These are phyloP conservation scores for Cyprinodon brontotheroides DNA, from an alignment of 2,113 vertebrate genomes.

Conservation along the genomic window DNA sequence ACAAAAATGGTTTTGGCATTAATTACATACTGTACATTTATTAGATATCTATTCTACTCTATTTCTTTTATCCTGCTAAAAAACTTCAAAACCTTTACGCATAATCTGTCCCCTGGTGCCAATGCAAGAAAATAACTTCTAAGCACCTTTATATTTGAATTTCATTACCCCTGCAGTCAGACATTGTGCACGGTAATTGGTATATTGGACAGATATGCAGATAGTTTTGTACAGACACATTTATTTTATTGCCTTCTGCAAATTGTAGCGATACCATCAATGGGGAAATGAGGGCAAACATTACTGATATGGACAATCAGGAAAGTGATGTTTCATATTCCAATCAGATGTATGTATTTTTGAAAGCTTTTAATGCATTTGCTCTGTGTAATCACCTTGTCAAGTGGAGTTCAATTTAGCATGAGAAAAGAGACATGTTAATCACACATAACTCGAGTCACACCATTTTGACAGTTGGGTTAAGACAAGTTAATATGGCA, in stretches of 20 bases:
- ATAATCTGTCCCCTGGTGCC: constrained; percentile 1
- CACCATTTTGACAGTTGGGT: constrained; percentile 2
- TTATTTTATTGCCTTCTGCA: constrained; percentile 57
- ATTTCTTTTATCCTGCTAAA: constrained; percentile 5
- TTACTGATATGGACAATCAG: constrained; percentile 31
- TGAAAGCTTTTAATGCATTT: constrained; percentile 28
- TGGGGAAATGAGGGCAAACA: constrained; percentile 36
- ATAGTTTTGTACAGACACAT: constrained; percentile 57
- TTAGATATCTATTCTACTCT: constrained; percentile 10
- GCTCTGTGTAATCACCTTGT: constrained; percentile 37
- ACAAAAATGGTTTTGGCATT: constrained; percentile 23
- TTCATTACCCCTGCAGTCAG: constrained; percentile 9
- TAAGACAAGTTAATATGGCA: background rate
- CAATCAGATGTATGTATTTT: constrained; percentile 19
- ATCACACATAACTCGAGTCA: constrained; percentile 8
- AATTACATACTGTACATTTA: constrained; percentile 18
- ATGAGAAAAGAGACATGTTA: constrained; percentile 34
- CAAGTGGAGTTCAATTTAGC: constrained; percentile 21
- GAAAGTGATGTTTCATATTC: constrained; percentile 27
- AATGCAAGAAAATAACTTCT: constrained; percentile 8
- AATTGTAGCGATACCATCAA: constrained; percentile 55
- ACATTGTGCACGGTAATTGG: constrained; percentile 50
- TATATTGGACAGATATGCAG: constrained; percentile 47
- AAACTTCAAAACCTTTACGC: constrained; percentile 7
- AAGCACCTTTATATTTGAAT: constrained; percentile 15